These are phyloP conservation scores for Progne subis DNA, from an alignment of 2,113 vertebrate species.

Conservation along the genomic window DNA sequence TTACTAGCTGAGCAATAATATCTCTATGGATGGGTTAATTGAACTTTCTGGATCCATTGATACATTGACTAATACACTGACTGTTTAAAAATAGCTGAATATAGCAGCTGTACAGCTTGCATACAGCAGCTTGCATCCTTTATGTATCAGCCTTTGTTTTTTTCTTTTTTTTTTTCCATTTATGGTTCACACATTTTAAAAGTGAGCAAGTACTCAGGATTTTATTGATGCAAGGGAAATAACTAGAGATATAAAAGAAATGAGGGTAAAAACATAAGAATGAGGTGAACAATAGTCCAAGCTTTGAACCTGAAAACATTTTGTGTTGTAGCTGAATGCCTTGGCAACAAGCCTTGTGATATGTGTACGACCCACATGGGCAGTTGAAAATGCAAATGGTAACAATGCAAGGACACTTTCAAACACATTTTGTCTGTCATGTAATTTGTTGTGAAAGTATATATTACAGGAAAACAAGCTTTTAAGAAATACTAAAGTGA, in stretches of 20 bases:
- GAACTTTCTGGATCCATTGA: constrained; percentile 4
- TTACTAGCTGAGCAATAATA: background rate
- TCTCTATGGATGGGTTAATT: background rate
- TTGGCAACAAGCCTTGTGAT: constrained; percentile 22
- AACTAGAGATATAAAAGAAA: background rate
- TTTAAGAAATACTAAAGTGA: background rate
- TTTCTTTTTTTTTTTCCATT: background rate
- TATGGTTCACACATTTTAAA: background rate
- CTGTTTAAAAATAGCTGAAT: constrained; percentile 25
- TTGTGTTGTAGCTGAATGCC: background rate
- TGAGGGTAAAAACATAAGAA: background rate
- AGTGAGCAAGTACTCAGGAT: constrained; percentile 1
- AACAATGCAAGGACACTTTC: constrained; percentile 22
- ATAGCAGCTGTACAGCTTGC: background rate
- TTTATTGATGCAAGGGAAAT: constrained; percentile 6
- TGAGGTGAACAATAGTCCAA: background rate
- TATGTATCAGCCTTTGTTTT: background rate
- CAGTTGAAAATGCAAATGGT: constrained; percentile 46
- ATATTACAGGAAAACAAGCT: background rate
- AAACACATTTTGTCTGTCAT: background rate
- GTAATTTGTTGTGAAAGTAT: background rate
- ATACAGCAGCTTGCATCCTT: background rate
- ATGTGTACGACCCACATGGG: background rate
- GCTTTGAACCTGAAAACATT: constrained; percentile 50
- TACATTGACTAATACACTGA: background rate